Conservation (phyloP, 1,140 invertebrate genomes). For the Potamilus streckersoni region DNA sequence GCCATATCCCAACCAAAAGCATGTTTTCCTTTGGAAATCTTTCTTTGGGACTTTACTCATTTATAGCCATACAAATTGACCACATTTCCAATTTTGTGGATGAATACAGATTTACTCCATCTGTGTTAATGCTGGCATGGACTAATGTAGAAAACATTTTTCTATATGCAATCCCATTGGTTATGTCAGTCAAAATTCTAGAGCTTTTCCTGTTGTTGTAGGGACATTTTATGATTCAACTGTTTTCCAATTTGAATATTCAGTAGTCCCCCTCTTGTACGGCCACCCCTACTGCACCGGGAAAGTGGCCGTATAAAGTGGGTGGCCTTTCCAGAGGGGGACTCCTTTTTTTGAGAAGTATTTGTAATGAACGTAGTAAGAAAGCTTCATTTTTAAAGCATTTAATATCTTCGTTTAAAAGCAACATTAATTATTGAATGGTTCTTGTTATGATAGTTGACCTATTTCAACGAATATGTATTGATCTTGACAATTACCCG, state of each 20-base stretch:
- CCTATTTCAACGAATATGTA: too few relatives aligned
- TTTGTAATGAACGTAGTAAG: too few relatives aligned
- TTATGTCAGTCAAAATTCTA: constrained; percentile 30
- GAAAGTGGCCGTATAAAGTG: too few relatives aligned
- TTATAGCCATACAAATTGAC: constrained; percentile 35
- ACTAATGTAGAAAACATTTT: constrained; percentile 16
- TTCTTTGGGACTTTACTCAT: constrained; percentile 27
- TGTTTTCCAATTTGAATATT: background rate
- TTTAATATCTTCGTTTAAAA: too few relatives aligned
- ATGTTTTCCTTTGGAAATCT: constrained; percentile 33
- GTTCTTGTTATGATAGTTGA: background rate
- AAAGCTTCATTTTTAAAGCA: too few relatives aligned
- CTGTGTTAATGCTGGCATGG: constrained; percentile 28
- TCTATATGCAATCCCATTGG: constrained; percentile 30
- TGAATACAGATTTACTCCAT: constrained; percentile 34
- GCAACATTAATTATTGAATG: too few relatives aligned
- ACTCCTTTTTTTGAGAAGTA: too few relatives aligned
- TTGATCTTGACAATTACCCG: too few relatives aligned
- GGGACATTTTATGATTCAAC: background rate
- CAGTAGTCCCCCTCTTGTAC: background rate
- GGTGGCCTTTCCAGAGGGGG: too few relatives aligned
- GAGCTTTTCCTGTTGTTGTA: constrained; percentile 1
- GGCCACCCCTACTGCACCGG: too few relatives aligned
- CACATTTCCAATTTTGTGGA: constrained; percentile 38
- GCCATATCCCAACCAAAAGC: constrained; percentile 27